Evolutionary conservation across 2,797 vertebrate genomes (phyloP).

Genomic region (Paratrypauchen microcephalus): DNA sequence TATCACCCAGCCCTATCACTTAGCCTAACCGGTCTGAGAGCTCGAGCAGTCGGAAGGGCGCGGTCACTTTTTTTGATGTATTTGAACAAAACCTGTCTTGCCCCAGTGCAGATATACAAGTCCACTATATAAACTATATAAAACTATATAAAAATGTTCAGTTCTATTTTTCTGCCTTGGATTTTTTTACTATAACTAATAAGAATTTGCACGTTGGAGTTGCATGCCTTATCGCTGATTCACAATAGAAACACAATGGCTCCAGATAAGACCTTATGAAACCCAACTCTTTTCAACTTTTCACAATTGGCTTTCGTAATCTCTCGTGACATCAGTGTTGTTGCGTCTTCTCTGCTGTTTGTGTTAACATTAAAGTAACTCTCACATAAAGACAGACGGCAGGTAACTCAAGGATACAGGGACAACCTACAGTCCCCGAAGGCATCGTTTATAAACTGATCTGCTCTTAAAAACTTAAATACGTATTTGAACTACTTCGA

Average conservation of each 20-base stretch:
- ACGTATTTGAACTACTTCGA: background rate
- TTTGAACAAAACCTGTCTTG: too few relatives aligned
- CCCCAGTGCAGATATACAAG: too few relatives aligned
- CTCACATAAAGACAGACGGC: background rate
- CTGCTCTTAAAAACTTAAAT: background rate
- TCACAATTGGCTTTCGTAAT: background rate
- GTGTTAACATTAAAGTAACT: background rate
- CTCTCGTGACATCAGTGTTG: background rate
- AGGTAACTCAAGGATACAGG: background rate
- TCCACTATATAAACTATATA: too few relatives aligned
- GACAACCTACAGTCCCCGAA: background rate
- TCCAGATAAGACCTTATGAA: background rate
- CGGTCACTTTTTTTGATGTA: too few relatives aligned
- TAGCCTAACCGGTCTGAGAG: too few relatives aligned
- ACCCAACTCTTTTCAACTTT: background rate
- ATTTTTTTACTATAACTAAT: too few relatives aligned
- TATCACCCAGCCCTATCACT: too few relatives aligned
- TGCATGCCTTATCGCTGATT: background rate
- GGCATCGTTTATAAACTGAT: slow-evolving; percentile 19
- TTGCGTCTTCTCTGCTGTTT: background rate
- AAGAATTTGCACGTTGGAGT: background rate
- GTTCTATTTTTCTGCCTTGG: too few relatives aligned
- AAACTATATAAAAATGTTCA: too few relatives aligned
- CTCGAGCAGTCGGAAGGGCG: too few relatives aligned
- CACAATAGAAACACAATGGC: background rate